These are phyloP conservation scores for Trichopria drosophilae DNA, from an alignment of 2,888 invertebrate genomes.

Conservation along the genomic window DNA sequence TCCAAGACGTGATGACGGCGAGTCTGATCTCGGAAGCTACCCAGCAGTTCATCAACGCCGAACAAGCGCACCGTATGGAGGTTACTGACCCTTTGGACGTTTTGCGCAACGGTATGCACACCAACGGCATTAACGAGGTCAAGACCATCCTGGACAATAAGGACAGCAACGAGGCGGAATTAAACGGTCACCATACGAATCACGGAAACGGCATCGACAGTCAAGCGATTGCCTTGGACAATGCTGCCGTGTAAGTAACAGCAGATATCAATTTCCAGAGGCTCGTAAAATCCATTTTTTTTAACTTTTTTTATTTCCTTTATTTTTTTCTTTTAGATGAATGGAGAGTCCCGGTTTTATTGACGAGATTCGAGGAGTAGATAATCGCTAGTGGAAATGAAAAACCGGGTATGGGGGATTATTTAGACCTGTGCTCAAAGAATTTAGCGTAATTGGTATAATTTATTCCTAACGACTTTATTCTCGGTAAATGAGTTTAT, in stretches of 20 bases:
- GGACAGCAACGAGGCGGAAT: slow-evolving; percentile 50
- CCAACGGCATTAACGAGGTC: slow-evolving; percentile 51
- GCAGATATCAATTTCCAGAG: slow-evolving; percentile 31
- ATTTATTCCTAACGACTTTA: no score
- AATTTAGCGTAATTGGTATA: no score
- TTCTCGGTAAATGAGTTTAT: no score
- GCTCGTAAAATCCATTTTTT: slow-evolving; percentile 26
- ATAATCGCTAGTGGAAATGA: no score
- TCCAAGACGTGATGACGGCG: slow-evolving; percentile 54
- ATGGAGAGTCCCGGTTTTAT: no score
- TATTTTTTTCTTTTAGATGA: not conserved
- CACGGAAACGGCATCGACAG: slow-evolving; percentile 55
- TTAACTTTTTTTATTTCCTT: slow-evolving; percentile 2
- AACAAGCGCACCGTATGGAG: slow-evolving; percentile 49
- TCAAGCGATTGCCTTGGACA: slow-evolving; percentile 55
- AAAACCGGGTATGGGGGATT: no score
- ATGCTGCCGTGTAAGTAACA: slow-evolving; percentile 57
- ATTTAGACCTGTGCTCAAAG: no score
- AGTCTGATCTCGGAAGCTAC: slow-evolving; percentile 57
- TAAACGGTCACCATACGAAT: slow-evolving; percentile 56
- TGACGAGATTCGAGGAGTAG: no score
- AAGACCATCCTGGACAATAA: slow-evolving; percentile 52
- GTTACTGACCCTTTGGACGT: slow-evolving; percentile 45
- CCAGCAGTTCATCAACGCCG: slow-evolving; percentile 53
- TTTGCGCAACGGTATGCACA: slow-evolving; percentile 49